These are phyloP conservation scores for Chionodraco myersi DNA, from an alignment of 2,113 vertebrate species.

Conservation along the genomic window DNA sequence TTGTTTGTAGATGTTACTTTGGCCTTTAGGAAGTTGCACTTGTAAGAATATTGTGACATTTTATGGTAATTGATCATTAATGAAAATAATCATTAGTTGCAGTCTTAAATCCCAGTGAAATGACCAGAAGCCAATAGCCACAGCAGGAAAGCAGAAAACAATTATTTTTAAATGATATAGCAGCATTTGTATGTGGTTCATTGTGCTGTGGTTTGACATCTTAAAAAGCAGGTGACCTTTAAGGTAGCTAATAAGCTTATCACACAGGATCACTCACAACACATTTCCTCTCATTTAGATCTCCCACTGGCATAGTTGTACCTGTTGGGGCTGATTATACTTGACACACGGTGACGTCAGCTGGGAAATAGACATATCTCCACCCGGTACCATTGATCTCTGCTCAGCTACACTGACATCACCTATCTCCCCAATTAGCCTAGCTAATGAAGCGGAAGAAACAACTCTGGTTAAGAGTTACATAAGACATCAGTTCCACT, in stretches of 20 bases:
- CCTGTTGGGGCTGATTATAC: neutral
- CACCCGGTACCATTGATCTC: slow-evolving; percentile 48
- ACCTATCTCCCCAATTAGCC: slow-evolving; percentile 65
- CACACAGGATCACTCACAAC: neutral
- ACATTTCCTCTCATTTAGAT: slow-evolving; percentile 2
- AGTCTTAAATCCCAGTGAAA: neutral
- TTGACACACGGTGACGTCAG: slow-evolving; percentile 18
- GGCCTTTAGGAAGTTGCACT: neutral
- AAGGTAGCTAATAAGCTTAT: neutral
- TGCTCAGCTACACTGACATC: slow-evolving; percentile 38
- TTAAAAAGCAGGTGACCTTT: neutral
- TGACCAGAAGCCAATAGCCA: neutral
- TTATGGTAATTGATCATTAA: neutral
- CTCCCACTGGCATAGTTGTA: neutral
- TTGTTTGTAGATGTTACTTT: neutral
- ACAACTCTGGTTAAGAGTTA: slow-evolving; percentile 48
- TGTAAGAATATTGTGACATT: neutral
- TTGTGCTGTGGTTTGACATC: neutral
- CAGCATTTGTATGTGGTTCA: neutral
- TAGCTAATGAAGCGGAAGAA: slow-evolving; percentile 57
- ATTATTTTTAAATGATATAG: neutral
- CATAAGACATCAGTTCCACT: slow-evolving; percentile 57
- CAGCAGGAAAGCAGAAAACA: neutral
- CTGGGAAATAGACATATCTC: slow-evolving; percentile 34
- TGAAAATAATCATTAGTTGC: neutral